Evolutionary conservation across 2,113 vertebrate species (phyloP), one percentile per base, ranked within the genome.

Genomic region (Condylura cristata): DNA sequence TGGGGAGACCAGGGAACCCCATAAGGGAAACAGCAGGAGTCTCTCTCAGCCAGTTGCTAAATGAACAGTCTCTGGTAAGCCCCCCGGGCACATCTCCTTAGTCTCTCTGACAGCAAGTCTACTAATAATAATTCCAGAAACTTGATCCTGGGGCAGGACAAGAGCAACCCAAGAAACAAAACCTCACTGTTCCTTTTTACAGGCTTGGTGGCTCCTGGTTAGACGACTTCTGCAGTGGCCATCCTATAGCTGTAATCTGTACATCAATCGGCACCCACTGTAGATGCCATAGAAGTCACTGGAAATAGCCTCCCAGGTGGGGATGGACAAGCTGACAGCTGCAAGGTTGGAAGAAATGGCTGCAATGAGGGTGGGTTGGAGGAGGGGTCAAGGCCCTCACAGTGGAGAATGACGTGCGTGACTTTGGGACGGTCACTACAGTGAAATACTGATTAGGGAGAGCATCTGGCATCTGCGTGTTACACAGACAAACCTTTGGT

Each of bases 401-500:
- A 18, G 3, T 87, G 74, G 61, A 68, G 18, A 30, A 32, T 0
- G 48, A 17, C 30, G 75, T 9, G 34, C 32, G 28, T 5, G 8
- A 44, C 82, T 76, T 60, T 71, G 78, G 28, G 51, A 46, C 3
- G 8, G 44, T 90, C 82, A n/a, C 75, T 8, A 17, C 26, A 53
- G 88, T n/a, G 71, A 71, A 92, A 83, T 91, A 70, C 86, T 81
- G 90, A 88, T 75, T 48, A 89, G 72, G 48, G 56, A 76, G 71
- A 48, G 82, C 88, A 89, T 90, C 85, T 91, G 89, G 93, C 81
- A 58, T 94, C 93, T 86, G 96, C 46, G 83, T 63, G 0, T 13
- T 16, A 14, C 28, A 34, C 87, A 91, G 90, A 82, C 88, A 65
- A 89, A 95, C 68, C 18, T 74, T 88, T 95, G 97, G 94, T 68